A percentile compares a stretch with the other conserved stretches of the same genome.
phyloP scores from a whole-genome alignment of 2,888 invertebrate species.

The Dugesia japonica region DNA sequence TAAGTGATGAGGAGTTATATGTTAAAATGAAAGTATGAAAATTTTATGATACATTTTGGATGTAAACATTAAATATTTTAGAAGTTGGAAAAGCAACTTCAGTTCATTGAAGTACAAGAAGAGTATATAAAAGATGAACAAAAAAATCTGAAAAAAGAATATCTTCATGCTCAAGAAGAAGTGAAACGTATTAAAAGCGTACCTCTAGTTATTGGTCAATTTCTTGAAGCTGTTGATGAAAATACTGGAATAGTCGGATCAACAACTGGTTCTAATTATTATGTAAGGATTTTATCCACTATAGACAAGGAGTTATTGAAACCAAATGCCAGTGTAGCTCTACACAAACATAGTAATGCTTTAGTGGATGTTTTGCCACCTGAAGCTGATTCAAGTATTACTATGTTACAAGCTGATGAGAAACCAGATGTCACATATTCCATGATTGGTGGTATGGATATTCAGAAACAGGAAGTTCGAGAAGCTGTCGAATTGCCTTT shows the following conservation, averaged over 20 bases:
- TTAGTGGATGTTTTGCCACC: conserved; percentile 93
- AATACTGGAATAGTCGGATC: conserved; percentile 97
- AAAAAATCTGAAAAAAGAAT: conserved; percentile 98
- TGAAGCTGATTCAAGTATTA: conserved; percentile 94
- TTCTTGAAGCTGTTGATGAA: conserved; percentile 94
- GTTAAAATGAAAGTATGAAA: conserved; percentile 91
- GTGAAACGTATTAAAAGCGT: conserved; percentile 97
- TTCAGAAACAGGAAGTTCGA: conserved; percentile 95
- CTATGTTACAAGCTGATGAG: conserved; percentile 78
- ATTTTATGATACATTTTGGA: too few relatives aligned
- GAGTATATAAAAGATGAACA: conserved; percentile 99
- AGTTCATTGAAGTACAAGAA: conserved; percentile 93
- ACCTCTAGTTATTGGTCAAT: conserved; percentile 93
- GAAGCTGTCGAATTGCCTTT: conserved; percentile 94
- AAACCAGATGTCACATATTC: conserved; percentile 56
- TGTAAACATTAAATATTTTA: too few relatives aligned
- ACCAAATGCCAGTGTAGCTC: conserved; percentile 94
- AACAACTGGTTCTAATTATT: conserved; percentile 93
- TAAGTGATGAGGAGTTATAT: conserved; percentile 63
- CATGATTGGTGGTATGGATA: conserved; percentile 98
- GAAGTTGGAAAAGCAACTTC: conserved; percentile 64
- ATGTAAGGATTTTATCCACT: conserved; percentile 89
- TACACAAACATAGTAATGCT: too few relatives aligned
- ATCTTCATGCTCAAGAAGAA: conserved; percentile 72
- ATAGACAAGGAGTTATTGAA: conserved; percentile 89